phyloP scores from a whole-genome alignment of 2,113 vertebrate species.

The Callionymus lyra region DNA sequence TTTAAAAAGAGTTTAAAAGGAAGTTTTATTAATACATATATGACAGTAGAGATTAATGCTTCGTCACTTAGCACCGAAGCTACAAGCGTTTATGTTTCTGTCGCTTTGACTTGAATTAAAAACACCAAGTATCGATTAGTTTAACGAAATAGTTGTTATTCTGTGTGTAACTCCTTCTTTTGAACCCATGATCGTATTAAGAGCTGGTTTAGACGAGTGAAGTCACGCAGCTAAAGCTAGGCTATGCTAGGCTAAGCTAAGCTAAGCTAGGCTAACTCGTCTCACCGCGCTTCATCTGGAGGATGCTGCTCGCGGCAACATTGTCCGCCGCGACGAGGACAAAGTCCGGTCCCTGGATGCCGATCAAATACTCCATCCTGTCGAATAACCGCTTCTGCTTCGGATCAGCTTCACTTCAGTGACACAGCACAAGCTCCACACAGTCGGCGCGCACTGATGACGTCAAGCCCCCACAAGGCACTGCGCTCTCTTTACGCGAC shows the following conservation, averaged over 20 bases:
- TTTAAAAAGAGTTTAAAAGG: no score
- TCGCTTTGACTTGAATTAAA: no score
- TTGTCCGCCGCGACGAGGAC: conserved; percentile 88
- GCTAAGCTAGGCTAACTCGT: conserved; percentile 46
- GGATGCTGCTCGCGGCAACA: conserved; percentile 84
- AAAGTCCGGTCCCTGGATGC: conserved; percentile 87
- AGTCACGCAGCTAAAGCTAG: background rate
- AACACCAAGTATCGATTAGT: no score
- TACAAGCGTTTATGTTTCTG: no score
- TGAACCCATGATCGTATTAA: no score
- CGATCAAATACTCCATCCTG: conserved; percentile 89
- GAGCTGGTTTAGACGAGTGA: no score
- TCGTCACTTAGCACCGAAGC: no score
- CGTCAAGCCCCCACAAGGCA: conserved; percentile 36
- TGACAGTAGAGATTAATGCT: no score
- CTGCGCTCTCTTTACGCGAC: conserved; percentile 11
- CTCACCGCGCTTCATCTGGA: conserved; percentile 94
- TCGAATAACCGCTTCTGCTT: accelerated
- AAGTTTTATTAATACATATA: no score
- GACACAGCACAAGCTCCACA: conserved; percentile 71
- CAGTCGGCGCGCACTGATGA: conserved; percentile 20
- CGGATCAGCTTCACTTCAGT: conserved; percentile 27
- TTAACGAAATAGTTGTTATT: no score
- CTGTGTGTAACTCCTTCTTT: no score
- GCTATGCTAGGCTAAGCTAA: conserved; percentile 15